phyloP scores from a whole-genome alignment of 1,140 invertebrate species.

The Maconellicoccus hirsutus region DNA sequence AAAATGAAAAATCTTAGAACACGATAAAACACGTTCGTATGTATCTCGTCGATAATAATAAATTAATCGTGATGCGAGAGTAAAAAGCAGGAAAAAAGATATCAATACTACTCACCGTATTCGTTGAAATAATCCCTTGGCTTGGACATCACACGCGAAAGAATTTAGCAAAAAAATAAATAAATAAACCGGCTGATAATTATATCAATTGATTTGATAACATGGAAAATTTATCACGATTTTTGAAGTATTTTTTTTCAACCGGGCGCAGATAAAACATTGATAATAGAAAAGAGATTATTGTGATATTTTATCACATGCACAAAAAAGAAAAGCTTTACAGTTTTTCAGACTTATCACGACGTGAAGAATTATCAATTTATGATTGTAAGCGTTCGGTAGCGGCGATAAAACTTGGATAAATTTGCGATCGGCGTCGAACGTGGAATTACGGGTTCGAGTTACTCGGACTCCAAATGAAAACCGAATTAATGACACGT shows the following conservation, averaged over 20 bases:
- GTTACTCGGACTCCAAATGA: not conserved
- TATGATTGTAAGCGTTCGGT: slow-evolving; percentile 4
- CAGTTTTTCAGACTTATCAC: not conserved
- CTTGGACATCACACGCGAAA: slow-evolving; percentile 7
- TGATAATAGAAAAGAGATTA: slow-evolving; percentile 9
- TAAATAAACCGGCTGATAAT: not conserved
- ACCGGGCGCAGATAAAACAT: not conserved
- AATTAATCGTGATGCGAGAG: not conserved
- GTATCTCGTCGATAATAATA: too few species aligned
- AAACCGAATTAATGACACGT: not conserved
- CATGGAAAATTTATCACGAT: not conserved
- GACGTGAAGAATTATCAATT: not conserved
- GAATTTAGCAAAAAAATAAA: not conserved
- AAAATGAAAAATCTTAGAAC: too few species aligned
- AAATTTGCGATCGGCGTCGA: not conserved
- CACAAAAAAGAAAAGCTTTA: slow-evolving; percentile 4
- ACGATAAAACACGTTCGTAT: too few species aligned
- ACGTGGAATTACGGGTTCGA: not conserved
- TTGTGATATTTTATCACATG: slow-evolving; percentile 4
- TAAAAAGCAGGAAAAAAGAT: not conserved
- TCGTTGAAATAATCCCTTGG: not conserved
- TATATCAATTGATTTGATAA: not conserved
- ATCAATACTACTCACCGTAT: not conserved
- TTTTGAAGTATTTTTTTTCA: slow-evolving; percentile 4
- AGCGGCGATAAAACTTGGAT: not conserved